Conservation (phyloP, 2,113 vertebrate species). For the Oreamnos americanus region DNA sequence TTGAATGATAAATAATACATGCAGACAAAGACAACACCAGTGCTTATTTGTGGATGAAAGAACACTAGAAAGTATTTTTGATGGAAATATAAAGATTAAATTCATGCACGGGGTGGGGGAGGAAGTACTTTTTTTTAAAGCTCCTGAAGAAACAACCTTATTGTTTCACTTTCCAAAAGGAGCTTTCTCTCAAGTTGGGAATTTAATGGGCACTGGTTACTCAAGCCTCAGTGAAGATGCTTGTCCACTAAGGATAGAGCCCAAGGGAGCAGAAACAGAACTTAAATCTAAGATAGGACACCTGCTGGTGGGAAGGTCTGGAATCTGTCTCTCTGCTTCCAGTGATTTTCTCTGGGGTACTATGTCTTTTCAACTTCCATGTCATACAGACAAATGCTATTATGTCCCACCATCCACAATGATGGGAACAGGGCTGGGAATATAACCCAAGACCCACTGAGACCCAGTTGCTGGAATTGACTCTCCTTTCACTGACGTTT, state of each 20-base stretch:
- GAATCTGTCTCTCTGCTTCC: background rate
- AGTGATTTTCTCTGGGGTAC: background rate
- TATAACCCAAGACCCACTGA: background rate
- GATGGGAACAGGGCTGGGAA: background rate
- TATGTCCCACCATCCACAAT: background rate
- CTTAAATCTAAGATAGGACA: background rate
- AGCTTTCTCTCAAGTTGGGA: slow-evolving; percentile 33
- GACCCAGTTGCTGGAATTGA: background rate
- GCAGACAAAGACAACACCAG: slow-evolving; percentile 46
- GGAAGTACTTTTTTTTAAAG: slow-evolving; percentile 30
- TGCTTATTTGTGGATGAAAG: slow-evolving; percentile 66
- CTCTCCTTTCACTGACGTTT: background rate
- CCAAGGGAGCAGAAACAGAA: background rate
- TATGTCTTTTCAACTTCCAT: background rate
- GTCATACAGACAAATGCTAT: background rate
- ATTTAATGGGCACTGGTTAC: slow-evolving; percentile 44
- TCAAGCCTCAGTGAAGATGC: background rate
- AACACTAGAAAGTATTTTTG: slow-evolving; percentile 63
- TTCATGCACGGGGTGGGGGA: slow-evolving; percentile 48
- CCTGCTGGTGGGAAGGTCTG: background rate
- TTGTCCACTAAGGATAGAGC: background rate
- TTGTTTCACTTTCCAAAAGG: slow-evolving; percentile 57
- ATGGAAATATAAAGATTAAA: slow-evolving; percentile 59
- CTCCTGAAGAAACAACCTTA: slow-evolving; percentile 36
- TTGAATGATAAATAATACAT: slow-evolving; percentile 68